phyloP scores from a whole-genome alignment of 1,140 invertebrate species.

The Drosophila teissieri region DNA sequence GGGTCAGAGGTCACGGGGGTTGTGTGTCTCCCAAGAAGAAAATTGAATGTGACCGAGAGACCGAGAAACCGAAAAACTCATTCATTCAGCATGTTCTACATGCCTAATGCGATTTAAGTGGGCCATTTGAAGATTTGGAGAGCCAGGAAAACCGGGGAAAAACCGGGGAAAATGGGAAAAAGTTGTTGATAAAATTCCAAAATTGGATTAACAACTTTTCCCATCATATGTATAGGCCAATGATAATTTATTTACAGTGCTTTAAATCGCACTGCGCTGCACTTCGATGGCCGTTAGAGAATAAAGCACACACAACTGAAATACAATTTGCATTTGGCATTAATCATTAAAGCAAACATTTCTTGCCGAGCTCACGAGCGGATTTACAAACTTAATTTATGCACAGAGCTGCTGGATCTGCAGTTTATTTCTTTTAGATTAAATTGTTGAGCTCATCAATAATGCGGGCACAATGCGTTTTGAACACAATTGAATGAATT shows the following conservation, averaged over 20 bases:
- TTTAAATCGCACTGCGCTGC: neutral
- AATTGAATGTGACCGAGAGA: slow-evolving; percentile 42
- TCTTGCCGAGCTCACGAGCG: neutral
- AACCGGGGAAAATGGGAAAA: neutral
- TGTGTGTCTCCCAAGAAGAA: slow-evolving; percentile 20
- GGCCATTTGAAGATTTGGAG: slow-evolving; percentile 21
- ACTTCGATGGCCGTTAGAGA: neutral
- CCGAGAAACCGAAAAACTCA: slow-evolving; percentile 12
- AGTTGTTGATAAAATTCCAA: neutral
- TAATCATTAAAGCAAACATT: slow-evolving; percentile 4
- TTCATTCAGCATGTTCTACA: slow-evolving; percentile 50
- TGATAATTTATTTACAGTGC: neutral
- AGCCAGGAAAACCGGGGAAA: neutral
- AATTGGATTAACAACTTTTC: slow-evolving; percentile 8
- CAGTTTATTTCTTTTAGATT: slow-evolving; percentile 26
- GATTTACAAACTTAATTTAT: slow-evolving; percentile 17
- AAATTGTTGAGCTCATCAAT: slow-evolving; percentile 14
- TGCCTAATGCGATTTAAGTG: slow-evolving; percentile 57
- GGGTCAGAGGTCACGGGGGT: slow-evolving; percentile 15
- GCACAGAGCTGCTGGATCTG: neutral
- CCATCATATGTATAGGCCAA: neutral
- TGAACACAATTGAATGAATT: slow-evolving; percentile 21
- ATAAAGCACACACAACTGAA: neutral
- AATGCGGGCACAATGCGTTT: slow-evolving; percentile 7
- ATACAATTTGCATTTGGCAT: neutral